Conservation (phyloP, 2,888 invertebrate species). For the Cerastis rubricosa region DNA sequence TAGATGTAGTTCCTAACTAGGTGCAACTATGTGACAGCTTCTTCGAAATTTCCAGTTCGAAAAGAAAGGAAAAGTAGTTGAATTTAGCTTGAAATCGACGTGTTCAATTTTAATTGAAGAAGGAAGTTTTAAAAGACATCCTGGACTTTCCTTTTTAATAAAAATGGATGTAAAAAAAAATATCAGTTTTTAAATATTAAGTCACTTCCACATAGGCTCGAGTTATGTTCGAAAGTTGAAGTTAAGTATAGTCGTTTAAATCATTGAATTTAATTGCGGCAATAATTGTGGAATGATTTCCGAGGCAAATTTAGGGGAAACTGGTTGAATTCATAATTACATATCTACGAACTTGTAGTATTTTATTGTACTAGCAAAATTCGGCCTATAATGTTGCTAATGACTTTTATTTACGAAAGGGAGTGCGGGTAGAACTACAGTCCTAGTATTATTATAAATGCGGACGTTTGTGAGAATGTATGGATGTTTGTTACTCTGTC, state of each 20-base stretch:
- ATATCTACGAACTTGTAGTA: neutral
- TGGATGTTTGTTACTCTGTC: too few relatives aligned
- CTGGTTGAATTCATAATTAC: neutral
- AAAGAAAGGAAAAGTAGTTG: neutral
- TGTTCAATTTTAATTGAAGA: neutral
- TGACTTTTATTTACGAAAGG: neutral
- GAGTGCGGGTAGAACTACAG: too few relatives aligned
- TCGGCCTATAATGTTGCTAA: neutral
- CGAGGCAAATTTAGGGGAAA: constrained; percentile 7
- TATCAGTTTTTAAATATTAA: neutral
- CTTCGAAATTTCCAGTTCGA: neutral
- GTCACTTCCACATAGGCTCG: neutral
- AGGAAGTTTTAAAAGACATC: constrained; percentile 25
- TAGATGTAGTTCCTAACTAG: neutral
- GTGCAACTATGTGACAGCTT: neutral
- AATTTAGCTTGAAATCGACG: constrained; percentile 19
- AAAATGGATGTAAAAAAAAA: constrained; percentile 20
- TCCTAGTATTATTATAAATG: too few relatives aligned
- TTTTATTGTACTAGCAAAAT: neutral
- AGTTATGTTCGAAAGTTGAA: constrained; percentile 35
- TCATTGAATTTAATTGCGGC: constrained; percentile 36
- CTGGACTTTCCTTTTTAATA: constrained; percentile 32
- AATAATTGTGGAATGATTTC: constrained; percentile 37
- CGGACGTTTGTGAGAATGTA: too few relatives aligned
- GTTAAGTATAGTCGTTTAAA: neutral